Base-by-base conservation (phyloP, 2,888 invertebrate genomes). In the Drosophila lutescens region DNA sequence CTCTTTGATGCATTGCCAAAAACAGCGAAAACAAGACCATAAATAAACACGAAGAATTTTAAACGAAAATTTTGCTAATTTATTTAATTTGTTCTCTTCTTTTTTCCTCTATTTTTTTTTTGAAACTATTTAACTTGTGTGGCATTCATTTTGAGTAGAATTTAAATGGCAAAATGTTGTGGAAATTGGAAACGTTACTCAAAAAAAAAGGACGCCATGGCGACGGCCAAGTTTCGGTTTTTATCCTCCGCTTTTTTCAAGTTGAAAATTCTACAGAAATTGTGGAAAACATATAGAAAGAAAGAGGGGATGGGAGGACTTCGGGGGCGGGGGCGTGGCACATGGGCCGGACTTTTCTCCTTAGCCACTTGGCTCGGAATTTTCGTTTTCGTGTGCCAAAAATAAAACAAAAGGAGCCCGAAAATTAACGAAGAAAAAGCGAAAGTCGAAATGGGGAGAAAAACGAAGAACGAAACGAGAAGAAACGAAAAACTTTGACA, bases 391-490 rank as follows among this genome's bases (percentile, higher is more conserved):
- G 23, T 30, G 60, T 81, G 82, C 88, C 88, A 62, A 83, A 87
- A 87, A 83, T 85, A 83, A 83, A 82, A 72, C 70, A 73, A 61
- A 80, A 77, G 79, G 58, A 68, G 49, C 49, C 43, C 17, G 40
- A 59, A 58, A 61, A 58, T 61, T 26, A 61, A 41, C 36, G 38
- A 20, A 50, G 41, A 41, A 57, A 58, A 41, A 55, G 47, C 43
- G 10, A 46, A 53, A 44, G 55, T 60, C 62, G 49, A 68, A 61
- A 60, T 40, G 66, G 30, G 58, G 60, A 53, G n/a, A 56, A 61
- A 41, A 53, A 56, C 26, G n/a, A 47, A 59, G 40, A 54, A 54
- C 68, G 70, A 20, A 49, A 34, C 32, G 38, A 51, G 54, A 36
- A 23, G 49, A 41, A 53, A 56, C 30, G n/a, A 47, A 61, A 43